These are phyloP conservation scores for Anneissia japonica DNA, from an alignment of 35 echinoderm and acorn worm species.

Conservation along the genomic window DNA sequence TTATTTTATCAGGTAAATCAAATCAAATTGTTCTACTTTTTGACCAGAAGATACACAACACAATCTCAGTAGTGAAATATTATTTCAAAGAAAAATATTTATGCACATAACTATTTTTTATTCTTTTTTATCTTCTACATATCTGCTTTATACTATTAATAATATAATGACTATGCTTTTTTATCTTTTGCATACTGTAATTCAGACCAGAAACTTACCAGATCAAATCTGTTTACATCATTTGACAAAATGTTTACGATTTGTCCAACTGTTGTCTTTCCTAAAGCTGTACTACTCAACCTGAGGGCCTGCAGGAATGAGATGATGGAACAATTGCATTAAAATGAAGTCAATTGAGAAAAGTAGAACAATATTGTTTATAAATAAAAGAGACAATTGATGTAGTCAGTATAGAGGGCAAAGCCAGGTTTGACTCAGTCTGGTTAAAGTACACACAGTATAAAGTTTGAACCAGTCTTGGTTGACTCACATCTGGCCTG, in stretches of 20 bases:
- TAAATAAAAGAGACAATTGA: not conserved
- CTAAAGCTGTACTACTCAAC: slow-evolving; percentile 37
- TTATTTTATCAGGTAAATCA: no score
- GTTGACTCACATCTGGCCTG: no score
- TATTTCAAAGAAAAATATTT: no score
- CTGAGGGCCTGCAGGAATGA: slow-evolving; percentile 21
- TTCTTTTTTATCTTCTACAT: no score
- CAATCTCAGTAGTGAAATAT: no score
- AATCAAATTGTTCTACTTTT: no score
- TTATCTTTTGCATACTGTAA: no score
- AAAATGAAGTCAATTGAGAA: not conserved
- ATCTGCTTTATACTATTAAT: not conserved
- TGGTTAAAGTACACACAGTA: no score
- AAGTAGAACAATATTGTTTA: not conserved
- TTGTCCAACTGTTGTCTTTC: slow-evolving; percentile 44
- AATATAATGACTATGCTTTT: not conserved
- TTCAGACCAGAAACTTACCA: no score
- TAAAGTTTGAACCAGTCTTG: no score
- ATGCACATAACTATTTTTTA: no score
- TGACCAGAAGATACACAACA: no score
- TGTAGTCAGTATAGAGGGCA: not conserved
- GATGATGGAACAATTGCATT: not conserved
- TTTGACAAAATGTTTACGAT: slow-evolving; percentile 41
- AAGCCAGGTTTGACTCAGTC: not conserved
- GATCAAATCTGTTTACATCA: slow-evolving; percentile 47